Evolutionary conservation across 2,888 invertebrate genomes (phyloP).

Genomic region (Drosophila ezoana): DNA sequence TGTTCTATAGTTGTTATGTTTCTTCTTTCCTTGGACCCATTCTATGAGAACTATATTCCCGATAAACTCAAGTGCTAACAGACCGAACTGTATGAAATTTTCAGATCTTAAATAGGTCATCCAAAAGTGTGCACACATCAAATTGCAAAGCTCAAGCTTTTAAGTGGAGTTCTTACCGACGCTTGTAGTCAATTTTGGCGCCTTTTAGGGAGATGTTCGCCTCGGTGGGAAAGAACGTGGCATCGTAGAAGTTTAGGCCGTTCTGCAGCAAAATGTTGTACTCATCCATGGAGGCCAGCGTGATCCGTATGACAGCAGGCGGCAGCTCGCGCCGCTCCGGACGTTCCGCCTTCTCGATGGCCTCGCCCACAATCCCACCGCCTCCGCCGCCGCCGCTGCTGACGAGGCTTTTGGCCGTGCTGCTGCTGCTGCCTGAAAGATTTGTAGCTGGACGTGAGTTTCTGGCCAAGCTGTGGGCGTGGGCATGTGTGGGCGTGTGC

Average conservation of each 20-base stretch:
- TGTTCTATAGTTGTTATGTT: too few species aligned
- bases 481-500: conserved; percentile 4
- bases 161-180: conserved; percentile 72
- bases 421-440: conserved; percentile 49
- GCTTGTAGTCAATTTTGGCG: conserved; percentile 86
- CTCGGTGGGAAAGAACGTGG: conserved; percentile 94
- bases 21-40: too few species aligned
- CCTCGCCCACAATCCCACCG: conserved; percentile 56
- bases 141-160: too few species aligned
- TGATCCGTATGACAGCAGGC: conserved; percentile 89
- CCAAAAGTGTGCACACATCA: too few species aligned
- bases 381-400: conserved; percentile 23
- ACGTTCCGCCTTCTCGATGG: conserved; percentile 69
- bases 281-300: conserved; percentile 91
- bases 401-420: conserved; percentile 49
- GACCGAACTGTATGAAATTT: too few species aligned
- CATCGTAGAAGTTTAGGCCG: conserved; percentile 94
- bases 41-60: too few species aligned
- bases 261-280: conserved; percentile 92
- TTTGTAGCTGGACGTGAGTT: background rate
- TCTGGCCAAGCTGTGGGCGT: background rate
- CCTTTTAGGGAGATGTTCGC: conserved; percentile 89
- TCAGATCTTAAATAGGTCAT: too few species aligned
- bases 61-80: too few species aligned
- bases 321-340: conserved; percentile 86